phyloP scores from a whole-genome alignment of 2,113 vertebrate species.

The Pteruthius melanotis region DNA sequence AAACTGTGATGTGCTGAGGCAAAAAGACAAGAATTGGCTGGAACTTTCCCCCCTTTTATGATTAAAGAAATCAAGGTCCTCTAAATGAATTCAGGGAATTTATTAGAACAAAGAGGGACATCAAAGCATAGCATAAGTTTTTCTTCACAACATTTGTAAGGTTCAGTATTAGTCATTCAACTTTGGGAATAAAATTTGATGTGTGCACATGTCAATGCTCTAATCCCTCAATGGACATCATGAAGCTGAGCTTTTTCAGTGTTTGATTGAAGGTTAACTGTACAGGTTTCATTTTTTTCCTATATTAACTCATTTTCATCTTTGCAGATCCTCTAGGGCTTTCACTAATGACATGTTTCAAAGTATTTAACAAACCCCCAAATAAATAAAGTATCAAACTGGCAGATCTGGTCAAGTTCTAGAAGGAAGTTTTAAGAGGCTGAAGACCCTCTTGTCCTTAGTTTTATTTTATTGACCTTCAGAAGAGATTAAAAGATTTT shows the following conservation, averaged over 20 bases:
- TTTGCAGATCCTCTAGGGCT: not conserved
- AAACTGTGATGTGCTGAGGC: not conserved
- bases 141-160: conserved; percentile 8
- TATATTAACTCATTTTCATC: not conserved
- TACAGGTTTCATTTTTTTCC: not conserved
- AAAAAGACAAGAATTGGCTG: not conserved
- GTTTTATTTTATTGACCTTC: not conserved
- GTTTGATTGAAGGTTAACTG: conserved; percentile 31
- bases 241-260: not conserved
- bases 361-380: not conserved
- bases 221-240: not conserved
- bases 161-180: not conserved
- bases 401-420: not conserved
- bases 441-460: not conserved
- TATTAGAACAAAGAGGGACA: not conserved
- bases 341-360: not conserved
- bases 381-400: not conserved
- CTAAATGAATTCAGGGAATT: not conserved
- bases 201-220: not conserved
- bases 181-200: not conserved
- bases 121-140: conserved; percentile 22
- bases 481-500: not conserved
- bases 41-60: not conserved
- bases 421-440: not conserved
- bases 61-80: conserved; percentile 33